Percentiles rank a stretch among this genome's conserved stretches.
phyloP scores from a whole-genome alignment of 2,113 vertebrate species.

The Raja brachyura region DNA sequence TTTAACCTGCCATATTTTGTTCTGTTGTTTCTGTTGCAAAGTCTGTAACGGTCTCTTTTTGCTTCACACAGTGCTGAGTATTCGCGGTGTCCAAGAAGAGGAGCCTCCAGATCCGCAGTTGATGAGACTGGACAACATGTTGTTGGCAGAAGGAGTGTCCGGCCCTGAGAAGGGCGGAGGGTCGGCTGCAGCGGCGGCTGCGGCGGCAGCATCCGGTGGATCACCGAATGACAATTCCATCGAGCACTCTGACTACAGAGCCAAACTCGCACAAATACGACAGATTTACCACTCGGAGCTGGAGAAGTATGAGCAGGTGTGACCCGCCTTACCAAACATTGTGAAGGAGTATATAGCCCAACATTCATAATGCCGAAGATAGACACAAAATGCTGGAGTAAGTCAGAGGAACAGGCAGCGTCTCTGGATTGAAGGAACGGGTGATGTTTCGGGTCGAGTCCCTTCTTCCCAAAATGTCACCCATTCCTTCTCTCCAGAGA shows the following conservation, averaged over 20 bases:
- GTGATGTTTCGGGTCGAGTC: no score
- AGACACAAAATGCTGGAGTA: no score
- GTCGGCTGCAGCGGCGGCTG: slow-evolving; percentile 65
- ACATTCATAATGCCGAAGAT: neutral
- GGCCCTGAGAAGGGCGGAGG: slow-evolving; percentile 75
- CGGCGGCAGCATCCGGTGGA: slow-evolving; percentile 74
- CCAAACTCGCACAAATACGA: slow-evolving; percentile 81
- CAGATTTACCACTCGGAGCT: slow-evolving; percentile 86
- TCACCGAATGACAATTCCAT: slow-evolving; percentile 79
- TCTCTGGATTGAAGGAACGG: no score
- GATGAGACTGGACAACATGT: slow-evolving; percentile 80
- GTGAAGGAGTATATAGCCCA: neutral
- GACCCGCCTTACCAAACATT: neutral
- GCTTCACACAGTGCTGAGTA: slow-evolving; percentile 64
- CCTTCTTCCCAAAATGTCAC: no score
- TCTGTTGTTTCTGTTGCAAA: neutral
- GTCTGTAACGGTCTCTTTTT: neutral
- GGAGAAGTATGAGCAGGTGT: slow-evolving; percentile 85
- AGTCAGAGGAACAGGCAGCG: no score
- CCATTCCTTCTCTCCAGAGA: no score
- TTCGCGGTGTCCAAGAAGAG: slow-evolving; percentile 73
- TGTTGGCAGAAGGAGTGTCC: slow-evolving; percentile 78
- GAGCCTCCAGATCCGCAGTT: slow-evolving; percentile 77
- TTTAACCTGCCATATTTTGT: neutral
- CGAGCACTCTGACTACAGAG: slow-evolving; percentile 84